Percentiles rank a stretch among this genome's conserved stretches.
Conservation (phyloP, 2,888 invertebrate genomes). For the Plagodis dolabraria region DNA sequence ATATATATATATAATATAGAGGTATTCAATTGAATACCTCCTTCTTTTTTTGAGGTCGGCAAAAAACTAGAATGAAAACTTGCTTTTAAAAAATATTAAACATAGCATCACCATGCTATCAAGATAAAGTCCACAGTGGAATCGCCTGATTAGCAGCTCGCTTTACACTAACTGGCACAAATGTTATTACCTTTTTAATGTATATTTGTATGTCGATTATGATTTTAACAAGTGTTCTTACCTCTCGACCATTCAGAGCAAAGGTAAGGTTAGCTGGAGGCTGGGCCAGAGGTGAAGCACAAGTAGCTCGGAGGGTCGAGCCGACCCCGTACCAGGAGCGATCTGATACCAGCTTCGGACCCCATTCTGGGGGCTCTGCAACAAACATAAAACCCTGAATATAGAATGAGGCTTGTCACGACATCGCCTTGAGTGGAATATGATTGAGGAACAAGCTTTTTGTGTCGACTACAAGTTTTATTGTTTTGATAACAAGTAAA, state of each 20-base stretch:
- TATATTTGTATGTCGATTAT: no score
- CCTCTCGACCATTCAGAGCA: constrained; percentile 87
- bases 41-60: no score
- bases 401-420: constrained; percentile 28
- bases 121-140: no score
- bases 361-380: constrained; percentile 88
- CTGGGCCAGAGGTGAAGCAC: constrained; percentile 87
- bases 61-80: no score
- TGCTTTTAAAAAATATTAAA: no score
- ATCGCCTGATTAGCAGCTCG: no score
- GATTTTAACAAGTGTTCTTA: constrained; percentile 31
- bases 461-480: constrained; percentile 13
- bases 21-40: no score
- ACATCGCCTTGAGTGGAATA: constrained; percentile 30
- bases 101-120: no score
- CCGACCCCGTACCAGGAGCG: constrained; percentile 89
- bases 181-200: no score
- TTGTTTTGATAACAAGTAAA: constrained; percentile 6
- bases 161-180: no score
- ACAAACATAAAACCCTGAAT: constrained; percentile 48
- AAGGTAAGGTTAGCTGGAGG: constrained; percentile 90
- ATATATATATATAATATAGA: no score
- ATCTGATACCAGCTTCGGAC: constrained; percentile 87
- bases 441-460: constrained; percentile 15
- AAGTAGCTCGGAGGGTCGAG: constrained; percentile 88